phyloP scores from a whole-genome alignment of 2,113 vertebrate species.

The Otocyon megalotis region DNA sequence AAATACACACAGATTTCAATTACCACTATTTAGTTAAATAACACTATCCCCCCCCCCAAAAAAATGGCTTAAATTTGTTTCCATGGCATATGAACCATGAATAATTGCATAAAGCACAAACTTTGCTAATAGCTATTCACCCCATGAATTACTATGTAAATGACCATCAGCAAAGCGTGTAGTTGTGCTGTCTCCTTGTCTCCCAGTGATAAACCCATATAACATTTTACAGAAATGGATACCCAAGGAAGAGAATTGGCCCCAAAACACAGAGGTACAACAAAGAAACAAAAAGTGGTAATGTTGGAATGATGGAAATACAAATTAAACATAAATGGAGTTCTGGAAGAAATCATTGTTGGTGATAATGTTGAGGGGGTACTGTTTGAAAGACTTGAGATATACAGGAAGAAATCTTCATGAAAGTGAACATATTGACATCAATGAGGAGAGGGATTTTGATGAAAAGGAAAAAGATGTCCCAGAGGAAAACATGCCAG shows the following conservation, averaged over 20 bases:
- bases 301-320: neutral
- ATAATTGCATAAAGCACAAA: neutral
- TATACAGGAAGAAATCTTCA: neutral
- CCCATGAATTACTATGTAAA: neutral
- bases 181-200: no score
- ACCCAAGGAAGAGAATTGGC: neutral
- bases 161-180: neutral
- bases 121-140: neutral
- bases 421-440: neutral
- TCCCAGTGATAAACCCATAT: no score
- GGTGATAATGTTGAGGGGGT: no score
- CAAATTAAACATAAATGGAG: neutral
- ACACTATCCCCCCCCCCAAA: neutral
- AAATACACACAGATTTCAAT: neutral
- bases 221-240: neutral
- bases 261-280: neutral
- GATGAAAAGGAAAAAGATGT: neutral
- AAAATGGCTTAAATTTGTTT: neutral
- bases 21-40: neutral
- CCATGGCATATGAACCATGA: neutral
- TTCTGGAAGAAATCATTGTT: neutral
- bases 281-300: neutral
- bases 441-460: neutral
- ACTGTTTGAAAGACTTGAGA: neutral
- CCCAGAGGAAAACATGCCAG: neutral